phyloP scores from a whole-genome alignment of 1,140 invertebrate genomes.

The Lanistes nyassanus region DNA sequence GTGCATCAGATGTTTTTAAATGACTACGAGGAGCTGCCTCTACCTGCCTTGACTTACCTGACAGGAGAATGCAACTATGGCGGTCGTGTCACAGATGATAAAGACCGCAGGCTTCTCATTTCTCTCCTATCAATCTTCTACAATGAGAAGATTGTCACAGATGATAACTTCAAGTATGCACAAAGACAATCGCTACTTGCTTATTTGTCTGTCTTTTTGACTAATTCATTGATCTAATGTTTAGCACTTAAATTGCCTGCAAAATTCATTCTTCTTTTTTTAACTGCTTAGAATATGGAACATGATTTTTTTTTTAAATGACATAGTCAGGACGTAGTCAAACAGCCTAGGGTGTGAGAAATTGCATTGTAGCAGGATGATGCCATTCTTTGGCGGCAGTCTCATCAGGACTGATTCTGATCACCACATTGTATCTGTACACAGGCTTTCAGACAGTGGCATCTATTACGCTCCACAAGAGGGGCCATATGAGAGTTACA shows the following conservation, averaged over 20 bases:
- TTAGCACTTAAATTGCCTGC: not conserved
- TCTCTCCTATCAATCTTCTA: conserved; percentile 63
- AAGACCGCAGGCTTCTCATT: conserved; percentile 63
- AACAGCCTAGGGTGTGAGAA: too few species aligned
- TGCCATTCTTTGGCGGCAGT: too few species aligned
- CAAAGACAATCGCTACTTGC: not conserved
- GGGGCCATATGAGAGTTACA: conserved; percentile 62
- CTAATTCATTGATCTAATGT: not conserved
- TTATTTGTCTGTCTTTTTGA: conserved; percentile 12
- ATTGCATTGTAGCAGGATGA: too few species aligned
- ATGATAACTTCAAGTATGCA: conserved; percentile 62
- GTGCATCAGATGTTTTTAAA: conserved; percentile 65
- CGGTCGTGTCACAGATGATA: conserved; percentile 67
- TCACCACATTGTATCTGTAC: not conserved
- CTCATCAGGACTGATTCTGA: too few species aligned
- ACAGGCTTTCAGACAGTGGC: conserved; percentile 70
- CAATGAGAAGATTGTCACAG: conserved; percentile 51
- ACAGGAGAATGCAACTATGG: conserved; percentile 97
- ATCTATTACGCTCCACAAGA: conserved; percentile 82
- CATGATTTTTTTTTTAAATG: too few species aligned
- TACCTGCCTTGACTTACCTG: conserved; percentile 64
- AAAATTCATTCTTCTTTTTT: conserved; percentile 5
- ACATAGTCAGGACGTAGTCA: too few species aligned
- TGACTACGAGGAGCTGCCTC: conserved; percentile 66
- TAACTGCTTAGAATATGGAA: not conserved